These are phyloP conservation scores for Orgyia antiqua DNA, from an alignment of 2,888 invertebrate species.

Conservation along the genomic window DNA sequence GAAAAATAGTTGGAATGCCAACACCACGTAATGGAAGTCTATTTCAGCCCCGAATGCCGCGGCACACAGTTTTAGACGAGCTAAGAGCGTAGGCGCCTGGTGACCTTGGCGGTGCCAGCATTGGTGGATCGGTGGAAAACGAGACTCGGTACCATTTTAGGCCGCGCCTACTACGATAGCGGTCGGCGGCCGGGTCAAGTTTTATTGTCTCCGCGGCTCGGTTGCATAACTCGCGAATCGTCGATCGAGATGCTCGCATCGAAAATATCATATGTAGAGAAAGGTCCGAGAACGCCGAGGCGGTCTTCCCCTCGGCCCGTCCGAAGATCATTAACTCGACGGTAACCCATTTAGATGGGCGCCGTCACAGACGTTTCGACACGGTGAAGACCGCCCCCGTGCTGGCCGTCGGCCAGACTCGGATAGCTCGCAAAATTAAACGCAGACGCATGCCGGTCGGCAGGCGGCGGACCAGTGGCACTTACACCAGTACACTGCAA, in stretches of 20 bases:
- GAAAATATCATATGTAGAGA: constrained; percentile 54
- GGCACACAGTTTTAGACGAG: constrained; percentile 64
- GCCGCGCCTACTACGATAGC: constrained; percentile 57
- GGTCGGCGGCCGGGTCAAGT: constrained; percentile 63
- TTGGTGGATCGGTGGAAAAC: constrained; percentile 63
- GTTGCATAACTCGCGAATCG: constrained; percentile 62
- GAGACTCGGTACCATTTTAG: constrained; percentile 75
- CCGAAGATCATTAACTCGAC: constrained; percentile 67
- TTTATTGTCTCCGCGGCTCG: constrained; percentile 68
- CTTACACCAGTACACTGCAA: constrained; percentile 98
- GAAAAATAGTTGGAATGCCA: constrained; percentile 65
- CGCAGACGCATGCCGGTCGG: constrained; percentile 42
- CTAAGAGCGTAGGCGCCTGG: constrained; percentile 70
- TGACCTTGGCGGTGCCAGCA: constrained; percentile 64
- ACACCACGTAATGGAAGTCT: constrained; percentile 63
- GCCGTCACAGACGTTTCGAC: constrained; percentile 59
- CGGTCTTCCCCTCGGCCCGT: constrained; percentile 41
- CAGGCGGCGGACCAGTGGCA: constrained; percentile 53
- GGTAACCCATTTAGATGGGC: constrained; percentile 67
- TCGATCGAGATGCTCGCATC: constrained; percentile 48
- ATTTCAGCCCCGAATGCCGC: constrained; percentile 62
- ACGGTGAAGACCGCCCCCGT: constrained; percentile 47
- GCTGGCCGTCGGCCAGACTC: constrained; percentile 48
- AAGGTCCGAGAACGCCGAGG: constrained; percentile 29
- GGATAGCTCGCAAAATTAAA: constrained; percentile 41